Evolutionary conservation across 2,888 invertebrate species (phyloP).

Genomic region (Nemurella pictetii): DNA sequence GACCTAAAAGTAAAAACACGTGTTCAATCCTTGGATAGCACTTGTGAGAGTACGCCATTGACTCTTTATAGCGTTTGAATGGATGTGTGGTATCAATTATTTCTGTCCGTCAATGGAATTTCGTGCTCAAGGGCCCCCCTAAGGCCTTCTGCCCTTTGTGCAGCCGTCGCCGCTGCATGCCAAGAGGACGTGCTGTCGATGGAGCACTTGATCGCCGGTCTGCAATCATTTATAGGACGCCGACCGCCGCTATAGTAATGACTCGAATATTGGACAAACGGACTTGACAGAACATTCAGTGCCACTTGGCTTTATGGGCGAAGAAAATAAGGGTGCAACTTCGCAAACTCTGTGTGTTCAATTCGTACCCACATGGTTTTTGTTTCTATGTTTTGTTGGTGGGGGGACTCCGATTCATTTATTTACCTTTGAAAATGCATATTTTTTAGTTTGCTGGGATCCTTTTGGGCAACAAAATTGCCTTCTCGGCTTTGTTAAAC

Average conservation of each 20-base stretch:
- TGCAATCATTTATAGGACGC: neutral
- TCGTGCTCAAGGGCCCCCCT: slow-evolving; percentile 6
- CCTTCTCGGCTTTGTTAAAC: too few relatives aligned
- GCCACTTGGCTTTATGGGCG: neutral
- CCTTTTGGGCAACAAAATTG: too few relatives aligned
- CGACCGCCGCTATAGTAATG: neutral
- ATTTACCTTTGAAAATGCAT: too few relatives aligned
- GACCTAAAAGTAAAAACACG: neutral
- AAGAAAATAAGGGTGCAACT: neutral
- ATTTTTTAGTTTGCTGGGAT: too few relatives aligned
- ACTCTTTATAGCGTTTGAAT: neutral
- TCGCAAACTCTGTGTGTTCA: neutral
- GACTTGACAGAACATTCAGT: neutral
- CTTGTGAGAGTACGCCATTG: neutral
- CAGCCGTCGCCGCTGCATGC: neutral
- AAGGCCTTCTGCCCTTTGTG: slow-evolving; percentile 13
- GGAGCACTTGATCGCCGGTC: neutral
- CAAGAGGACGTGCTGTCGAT: neutral
- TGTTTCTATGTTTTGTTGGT: too few relatives aligned
- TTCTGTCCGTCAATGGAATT: neutral
- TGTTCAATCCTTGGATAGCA: neutral
- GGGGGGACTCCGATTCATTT: too few relatives aligned
- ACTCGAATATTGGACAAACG: slow-evolving; percentile 2
- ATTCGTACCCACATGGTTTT: too few relatives aligned
- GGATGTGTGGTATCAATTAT: neutral